phyloP scores from a whole-genome alignment of 2,888 invertebrate genomes.

The Congeria kusceri region DNA sequence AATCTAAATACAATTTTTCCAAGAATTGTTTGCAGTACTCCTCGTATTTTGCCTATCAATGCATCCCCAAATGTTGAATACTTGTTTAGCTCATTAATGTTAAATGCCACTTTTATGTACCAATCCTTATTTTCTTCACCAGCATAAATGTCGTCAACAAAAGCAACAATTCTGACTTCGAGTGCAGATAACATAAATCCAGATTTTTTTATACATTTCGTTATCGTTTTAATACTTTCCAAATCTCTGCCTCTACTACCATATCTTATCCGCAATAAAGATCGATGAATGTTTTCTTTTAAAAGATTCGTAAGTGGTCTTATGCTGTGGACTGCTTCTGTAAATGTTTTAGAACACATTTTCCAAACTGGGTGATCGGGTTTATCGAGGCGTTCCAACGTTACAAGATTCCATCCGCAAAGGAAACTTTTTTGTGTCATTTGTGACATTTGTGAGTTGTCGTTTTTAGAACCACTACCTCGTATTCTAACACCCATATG shows the following conservation, averaged over 20 bases:
- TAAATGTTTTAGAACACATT: conserved; percentile 10
- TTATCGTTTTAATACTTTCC: conserved; percentile 31
- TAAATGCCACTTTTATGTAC: conserved; percentile 42
- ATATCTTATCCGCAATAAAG: conserved; percentile 60
- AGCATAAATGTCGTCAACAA: background rate
- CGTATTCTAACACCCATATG: conserved; percentile 25
- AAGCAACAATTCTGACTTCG: conserved; percentile 3
- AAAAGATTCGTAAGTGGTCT: conserved; percentile 32
- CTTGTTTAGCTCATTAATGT: conserved; percentile 21
- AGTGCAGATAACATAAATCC: conserved; percentile 9
- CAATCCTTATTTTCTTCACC: conserved; percentile 12
- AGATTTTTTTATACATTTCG: conserved; percentile 27
- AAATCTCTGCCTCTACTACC: conserved; percentile 27
- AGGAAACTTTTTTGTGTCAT: conserved; percentile 55
- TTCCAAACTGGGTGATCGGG: conserved; percentile 36
- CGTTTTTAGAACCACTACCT: background rate
- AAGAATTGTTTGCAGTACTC: conserved; percentile 42
- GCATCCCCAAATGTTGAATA: conserved; percentile 40
- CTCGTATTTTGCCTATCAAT: conserved; percentile 33
- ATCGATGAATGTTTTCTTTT: conserved; percentile 52
- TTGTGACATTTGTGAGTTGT: background rate
- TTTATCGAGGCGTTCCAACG: conserved; percentile 47
- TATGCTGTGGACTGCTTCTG: conserved; percentile 33
- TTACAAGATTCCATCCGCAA: conserved; percentile 58
- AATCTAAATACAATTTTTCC: conserved; percentile 42